phyloP scores from a whole-genome alignment of 2,888 invertebrate genomes.

The Caenorhabditis virilis region DNA sequence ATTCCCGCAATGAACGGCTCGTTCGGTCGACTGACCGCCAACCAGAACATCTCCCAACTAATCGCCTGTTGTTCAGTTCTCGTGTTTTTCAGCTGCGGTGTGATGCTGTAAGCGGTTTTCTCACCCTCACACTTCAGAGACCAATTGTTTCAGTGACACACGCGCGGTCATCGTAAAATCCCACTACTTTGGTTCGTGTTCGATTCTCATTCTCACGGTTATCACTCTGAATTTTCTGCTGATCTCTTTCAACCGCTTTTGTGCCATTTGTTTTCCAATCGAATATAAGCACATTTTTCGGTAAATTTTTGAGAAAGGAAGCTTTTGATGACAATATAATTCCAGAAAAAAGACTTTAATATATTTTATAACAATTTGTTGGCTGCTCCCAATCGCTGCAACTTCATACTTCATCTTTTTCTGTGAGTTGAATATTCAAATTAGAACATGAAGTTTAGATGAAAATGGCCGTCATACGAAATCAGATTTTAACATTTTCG shows the following conservation, averaged over 20 bases:
- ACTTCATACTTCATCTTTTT: neutral
- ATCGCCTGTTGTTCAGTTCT: neutral
- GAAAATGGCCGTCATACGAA: neutral
- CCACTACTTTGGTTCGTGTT: slow-evolving; percentile 6
- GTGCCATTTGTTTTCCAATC: neutral
- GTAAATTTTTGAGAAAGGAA: neutral
- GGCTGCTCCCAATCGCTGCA: neutral
- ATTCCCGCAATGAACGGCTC: slow-evolving; percentile 9
- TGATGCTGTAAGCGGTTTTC: slow-evolving; percentile 4
- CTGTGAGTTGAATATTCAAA: neutral
- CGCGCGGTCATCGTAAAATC: neutral
- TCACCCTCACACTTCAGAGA: neutral
- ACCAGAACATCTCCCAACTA: slow-evolving; percentile 10
- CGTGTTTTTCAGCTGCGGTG: slow-evolving; percentile 6
- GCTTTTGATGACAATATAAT: no score
- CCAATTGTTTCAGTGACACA: slow-evolving; percentile 6
- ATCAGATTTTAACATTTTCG: no score
- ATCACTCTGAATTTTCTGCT: slow-evolving; percentile 8
- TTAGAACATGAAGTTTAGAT: neutral
- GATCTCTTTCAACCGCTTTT: slow-evolving; percentile 19
- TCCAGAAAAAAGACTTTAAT: neutral
- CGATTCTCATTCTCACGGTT: slow-evolving; percentile 6
- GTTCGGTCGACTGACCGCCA: slow-evolving; percentile 9
- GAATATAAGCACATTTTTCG: neutral
- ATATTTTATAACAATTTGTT: neutral